Base-by-base conservation (phyloP, 2,113 vertebrate genomes). In the Perca fluviatilis region DNA sequence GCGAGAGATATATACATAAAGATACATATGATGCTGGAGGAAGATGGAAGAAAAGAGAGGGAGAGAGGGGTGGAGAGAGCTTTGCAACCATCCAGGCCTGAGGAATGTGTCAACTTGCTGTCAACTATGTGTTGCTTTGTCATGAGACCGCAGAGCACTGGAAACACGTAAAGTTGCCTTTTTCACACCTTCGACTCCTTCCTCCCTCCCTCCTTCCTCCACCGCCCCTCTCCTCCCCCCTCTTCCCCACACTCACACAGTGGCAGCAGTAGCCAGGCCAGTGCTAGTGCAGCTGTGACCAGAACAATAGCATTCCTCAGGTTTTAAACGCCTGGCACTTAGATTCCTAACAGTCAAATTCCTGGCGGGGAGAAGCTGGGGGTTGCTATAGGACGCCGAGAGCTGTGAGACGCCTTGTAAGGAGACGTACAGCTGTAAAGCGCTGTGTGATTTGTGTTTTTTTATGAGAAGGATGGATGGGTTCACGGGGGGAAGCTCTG, bases 61-160 rank as follows among this genome's bases (percentile, higher is more conserved):
- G 2, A 15, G 6, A 30, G 65, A n/a, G 64, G 71, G 71, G 69
- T 12, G 60, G 70, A 27, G 70, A 43, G 51, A 65, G 66, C 11
- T 36, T 2, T 63, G 30, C 72, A 57, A n/a, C 79, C 30, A 58
- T 86, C 83, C 80, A 67, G 66, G 66, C 47, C 73, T 53, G 80
- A 90, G 93, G 95, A 95, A 95, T 95, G 92, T 95, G 90, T 86
- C 93, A 87, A 79, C 91, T 93, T 12, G 74, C 88, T 90, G 94
- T 92, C 89, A 95, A 95, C 89, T 94, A 89, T 92, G 80, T 68
- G 72, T 73, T 86, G 86, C 87, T 92, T 94, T 95, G 90, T 94
- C 91, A 82, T 56, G 74, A 83, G 73, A 75, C 81, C 70, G 23
- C 83, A 80, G 77, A 88, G 84, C 63, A 60, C 88, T 91, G 79